A percentile compares a stretch with the other conserved stretches of the same genome.
Conservation (phyloP, 2,113 vertebrate genomes). For the Hippocampus barbouri region DNA sequence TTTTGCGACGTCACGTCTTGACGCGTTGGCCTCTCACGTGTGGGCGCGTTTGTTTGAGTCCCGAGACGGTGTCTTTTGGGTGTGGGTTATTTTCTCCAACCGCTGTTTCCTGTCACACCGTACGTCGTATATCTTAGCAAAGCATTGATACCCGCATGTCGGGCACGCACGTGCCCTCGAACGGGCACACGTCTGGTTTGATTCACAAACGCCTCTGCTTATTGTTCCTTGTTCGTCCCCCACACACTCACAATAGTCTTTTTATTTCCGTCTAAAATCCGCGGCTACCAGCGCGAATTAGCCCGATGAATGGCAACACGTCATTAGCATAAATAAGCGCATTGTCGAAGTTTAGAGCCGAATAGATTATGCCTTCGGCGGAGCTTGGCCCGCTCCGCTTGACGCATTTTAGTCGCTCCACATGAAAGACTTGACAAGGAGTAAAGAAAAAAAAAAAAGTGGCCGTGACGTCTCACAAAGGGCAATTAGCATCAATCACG, state of each 20-base stretch:
- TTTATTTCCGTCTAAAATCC: conserved; percentile 54
- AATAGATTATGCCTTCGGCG: conserved; percentile 37
- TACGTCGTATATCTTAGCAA: conserved; percentile 35
- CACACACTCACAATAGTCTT: conserved; percentile 59
- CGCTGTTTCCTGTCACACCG: conserved; percentile 17
- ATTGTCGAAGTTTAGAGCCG: conserved; percentile 28
- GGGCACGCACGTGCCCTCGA: conserved; percentile 4
- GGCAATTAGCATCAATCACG: conserved; percentile 72
- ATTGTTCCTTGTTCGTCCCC: conserved; percentile 4
- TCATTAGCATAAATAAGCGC: conserved; percentile 59
- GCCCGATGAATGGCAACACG: conserved; percentile 51
- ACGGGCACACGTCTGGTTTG: conserved; percentile 68
- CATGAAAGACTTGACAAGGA: conserved; percentile 17
- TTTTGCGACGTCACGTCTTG: conserved; percentile 46
- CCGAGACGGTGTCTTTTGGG: conserved; percentile 11
- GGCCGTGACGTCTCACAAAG: conserved; percentile 54
- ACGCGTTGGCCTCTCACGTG: conserved; percentile 19
- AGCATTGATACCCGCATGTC: conserved; percentile 11
- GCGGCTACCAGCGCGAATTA: conserved; percentile 44
- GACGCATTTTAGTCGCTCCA: conserved; percentile 30
- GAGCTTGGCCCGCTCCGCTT: conserved; percentile 24
- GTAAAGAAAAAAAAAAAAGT: conserved; percentile 23
- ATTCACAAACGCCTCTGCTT: conserved; percentile 60
- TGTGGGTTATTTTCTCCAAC: background rate
- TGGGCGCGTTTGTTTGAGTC: conserved; percentile 34